Conservation (phyloP, 2,797 vertebrate genomes). For the Pipistrellus pipistrellus region DNA sequence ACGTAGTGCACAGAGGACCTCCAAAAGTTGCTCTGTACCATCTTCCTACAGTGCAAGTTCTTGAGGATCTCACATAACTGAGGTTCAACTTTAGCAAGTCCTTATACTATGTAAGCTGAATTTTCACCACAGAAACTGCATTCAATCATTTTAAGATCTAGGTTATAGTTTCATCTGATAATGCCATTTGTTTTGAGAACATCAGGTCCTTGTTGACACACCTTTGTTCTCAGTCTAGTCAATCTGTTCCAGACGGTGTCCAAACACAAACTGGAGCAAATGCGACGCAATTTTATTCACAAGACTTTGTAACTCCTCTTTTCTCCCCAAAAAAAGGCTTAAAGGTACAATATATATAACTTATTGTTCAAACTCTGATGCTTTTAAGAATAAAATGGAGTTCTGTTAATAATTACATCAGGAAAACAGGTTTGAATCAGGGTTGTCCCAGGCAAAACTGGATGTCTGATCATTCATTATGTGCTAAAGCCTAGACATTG, state of each 20-base stretch:
- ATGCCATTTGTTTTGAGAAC: constrained; percentile 74
- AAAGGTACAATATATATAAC: background rate
- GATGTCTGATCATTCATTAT: background rate
- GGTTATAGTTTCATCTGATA: constrained; percentile 81
- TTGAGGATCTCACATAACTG: background rate
- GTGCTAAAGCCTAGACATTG: constrained; percentile 41
- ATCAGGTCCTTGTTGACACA: constrained; percentile 63
- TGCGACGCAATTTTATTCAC: background rate
- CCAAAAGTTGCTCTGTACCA: background rate
- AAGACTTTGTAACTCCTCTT: constrained; percentile 25
- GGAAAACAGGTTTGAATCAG: constrained; percentile 12
- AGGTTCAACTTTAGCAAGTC: constrained; percentile 58
- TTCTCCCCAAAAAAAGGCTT: constrained; percentile 4
- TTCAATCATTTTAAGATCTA: constrained; percentile 74
- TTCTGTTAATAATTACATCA: constrained; percentile 34
- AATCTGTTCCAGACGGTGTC: constrained; percentile 64
- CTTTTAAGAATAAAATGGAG: constrained; percentile 15
- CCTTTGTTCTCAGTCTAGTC: constrained; percentile 67
- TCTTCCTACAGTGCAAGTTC: background rate
- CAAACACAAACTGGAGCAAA: constrained; percentile 65
- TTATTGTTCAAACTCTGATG: background rate
- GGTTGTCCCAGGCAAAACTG: background rate
- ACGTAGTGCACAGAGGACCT: background rate
- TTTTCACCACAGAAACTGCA: constrained; percentile 56
- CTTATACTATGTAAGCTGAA: background rate